Conservation (phyloP, 2,888 invertebrate genomes). For the Orchestes rusci region DNA sequence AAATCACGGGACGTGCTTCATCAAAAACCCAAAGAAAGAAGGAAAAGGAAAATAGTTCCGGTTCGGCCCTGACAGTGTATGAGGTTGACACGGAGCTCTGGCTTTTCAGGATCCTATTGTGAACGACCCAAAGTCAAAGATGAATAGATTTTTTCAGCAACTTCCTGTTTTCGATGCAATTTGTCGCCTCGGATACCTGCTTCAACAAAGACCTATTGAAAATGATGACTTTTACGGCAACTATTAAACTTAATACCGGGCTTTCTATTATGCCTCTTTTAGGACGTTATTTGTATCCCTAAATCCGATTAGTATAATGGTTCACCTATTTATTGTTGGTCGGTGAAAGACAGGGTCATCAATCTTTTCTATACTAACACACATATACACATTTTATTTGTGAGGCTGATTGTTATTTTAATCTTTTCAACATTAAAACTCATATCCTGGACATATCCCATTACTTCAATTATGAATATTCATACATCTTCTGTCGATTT, state of each 20-base stretch:
- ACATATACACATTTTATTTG: no score
- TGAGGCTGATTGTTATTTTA: no score
- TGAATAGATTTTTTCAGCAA: constrained; percentile 43
- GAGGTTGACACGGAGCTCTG: constrained; percentile 39
- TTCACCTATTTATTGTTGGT: constrained; percentile 34
- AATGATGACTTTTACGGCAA: constrained; percentile 41
- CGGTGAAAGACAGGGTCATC: no score
- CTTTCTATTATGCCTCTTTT: constrained; percentile 31
- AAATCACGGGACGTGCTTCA: no score
- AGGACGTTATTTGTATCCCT: constrained; percentile 32
- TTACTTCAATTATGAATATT: no score
- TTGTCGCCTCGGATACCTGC: constrained; percentile 42
- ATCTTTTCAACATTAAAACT: no score
- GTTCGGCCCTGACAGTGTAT: constrained; percentile 34
- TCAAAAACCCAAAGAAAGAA: no score
- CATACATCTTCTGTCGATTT: no score
- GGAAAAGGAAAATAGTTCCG: no score
- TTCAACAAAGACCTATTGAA: constrained; percentile 37
- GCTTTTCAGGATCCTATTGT: constrained; percentile 42
- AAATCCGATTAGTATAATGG: constrained; percentile 37
- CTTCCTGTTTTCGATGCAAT: constrained; percentile 47
- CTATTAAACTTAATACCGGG: constrained; percentile 44
- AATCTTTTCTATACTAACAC: no score
- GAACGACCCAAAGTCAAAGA: constrained; percentile 38
- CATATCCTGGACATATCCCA: no score